Conservation (phyloP, 2,113 vertebrate species). For the Heterotilapia buettikoferi region DNA sequence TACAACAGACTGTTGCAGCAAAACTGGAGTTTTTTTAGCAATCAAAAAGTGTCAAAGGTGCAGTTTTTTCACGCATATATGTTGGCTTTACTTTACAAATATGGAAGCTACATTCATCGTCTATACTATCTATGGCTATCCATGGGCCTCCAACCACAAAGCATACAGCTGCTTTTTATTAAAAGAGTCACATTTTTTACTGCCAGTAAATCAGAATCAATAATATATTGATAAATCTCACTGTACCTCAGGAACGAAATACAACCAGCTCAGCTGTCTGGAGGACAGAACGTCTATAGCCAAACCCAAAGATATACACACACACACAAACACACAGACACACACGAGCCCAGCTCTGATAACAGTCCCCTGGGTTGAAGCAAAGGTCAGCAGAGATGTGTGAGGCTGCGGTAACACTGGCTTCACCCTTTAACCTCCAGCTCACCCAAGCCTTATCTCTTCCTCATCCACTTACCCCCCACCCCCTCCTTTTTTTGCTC, state of each 20-base stretch:
- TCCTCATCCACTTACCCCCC: neutral
- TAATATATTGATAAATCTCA: constrained; percentile 31
- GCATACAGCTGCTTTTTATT: neutral
- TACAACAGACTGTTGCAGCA: neutral
- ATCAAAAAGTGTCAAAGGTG: neutral
- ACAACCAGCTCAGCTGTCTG: neutral
- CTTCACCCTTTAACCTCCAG: constrained; percentile 39
- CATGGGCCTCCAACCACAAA: neutral
- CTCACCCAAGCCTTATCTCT: constrained; percentile 3
- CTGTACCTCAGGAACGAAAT: constrained; percentile 10
- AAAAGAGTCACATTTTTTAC: neutral
- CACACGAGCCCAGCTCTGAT: constrained; percentile 14
- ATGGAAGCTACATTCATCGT: fast-evolving
- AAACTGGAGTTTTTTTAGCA: neutral
- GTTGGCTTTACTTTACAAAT: neutral
- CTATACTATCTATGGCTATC: neutral
- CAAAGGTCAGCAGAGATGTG: constrained; percentile 50
- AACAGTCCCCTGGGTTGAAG: constrained; percentile 33
- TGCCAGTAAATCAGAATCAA: constrained; percentile 26
- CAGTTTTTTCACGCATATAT: fast-evolving
- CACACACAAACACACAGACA: neutral
- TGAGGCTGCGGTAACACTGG: constrained; percentile 36
- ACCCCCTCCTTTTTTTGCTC: neutral
- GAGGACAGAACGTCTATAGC: neutral
- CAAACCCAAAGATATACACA: neutral